Conservation (phyloP, 2,888 invertebrate genomes). For the Toxonevra muliebris region DNA sequence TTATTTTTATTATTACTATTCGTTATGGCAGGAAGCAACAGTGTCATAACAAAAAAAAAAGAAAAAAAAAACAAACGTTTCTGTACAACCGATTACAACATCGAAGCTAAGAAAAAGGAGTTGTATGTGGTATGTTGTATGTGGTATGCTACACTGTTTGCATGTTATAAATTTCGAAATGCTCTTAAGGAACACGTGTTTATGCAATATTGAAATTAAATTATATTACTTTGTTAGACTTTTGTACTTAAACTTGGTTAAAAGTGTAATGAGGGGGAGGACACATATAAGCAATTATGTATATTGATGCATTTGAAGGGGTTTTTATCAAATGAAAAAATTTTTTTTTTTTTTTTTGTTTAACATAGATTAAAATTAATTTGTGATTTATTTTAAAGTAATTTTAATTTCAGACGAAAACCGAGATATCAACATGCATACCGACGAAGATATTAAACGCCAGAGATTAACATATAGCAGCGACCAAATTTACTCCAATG, state of each 20-base stretch:
- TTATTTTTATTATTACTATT: too few species aligned
- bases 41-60: too few species aligned
- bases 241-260: too few species aligned
- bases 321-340: not conserved
- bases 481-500: constrained; percentile 89
- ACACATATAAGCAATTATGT: too few species aligned
- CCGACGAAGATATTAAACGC: constrained; percentile 87
- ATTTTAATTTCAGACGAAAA: constrained; percentile 78
- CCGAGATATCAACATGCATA: constrained; percentile 86
- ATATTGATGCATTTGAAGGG: too few species aligned
- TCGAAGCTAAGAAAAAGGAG: too few species aligned
- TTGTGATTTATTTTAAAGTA: constrained; percentile 30
- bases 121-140: too few species aligned
- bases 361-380: constrained; percentile 9
- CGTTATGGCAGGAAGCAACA: too few species aligned
- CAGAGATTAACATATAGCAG: constrained; percentile 89
- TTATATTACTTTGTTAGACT: not conserved
- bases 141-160: too few species aligned
- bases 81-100: not conserved
- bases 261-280: too few species aligned
- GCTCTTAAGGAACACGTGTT: constrained; percentile 52
- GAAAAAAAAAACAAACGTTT: too few species aligned
- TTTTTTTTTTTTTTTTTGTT: constrained; percentile 9
- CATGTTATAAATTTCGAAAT: constrained; percentile 35
- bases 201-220: not conserved